Evolutionary conservation across 2,888 invertebrate species (phyloP).

Genomic region (Stenodema calcarata): DNA sequence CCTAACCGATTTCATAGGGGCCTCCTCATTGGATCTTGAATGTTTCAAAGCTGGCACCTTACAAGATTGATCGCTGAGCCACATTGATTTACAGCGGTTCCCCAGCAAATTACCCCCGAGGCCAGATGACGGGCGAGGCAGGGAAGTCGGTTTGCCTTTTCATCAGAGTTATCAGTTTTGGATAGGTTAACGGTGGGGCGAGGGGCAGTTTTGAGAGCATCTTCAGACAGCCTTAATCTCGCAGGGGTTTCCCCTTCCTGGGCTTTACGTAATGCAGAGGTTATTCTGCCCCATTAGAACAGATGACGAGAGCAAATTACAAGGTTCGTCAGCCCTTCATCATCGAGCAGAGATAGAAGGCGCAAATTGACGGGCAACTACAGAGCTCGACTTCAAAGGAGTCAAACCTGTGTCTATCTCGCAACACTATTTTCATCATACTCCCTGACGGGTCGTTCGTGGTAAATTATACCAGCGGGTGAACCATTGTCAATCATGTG

Average conservation of each 20-base stretch:
- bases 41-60: neutral
- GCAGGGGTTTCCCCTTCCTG: neutral
- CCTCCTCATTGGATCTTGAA: neutral
- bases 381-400: neutral
- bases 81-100: constrained; percentile 15
- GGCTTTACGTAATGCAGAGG: neutral
- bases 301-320: neutral
- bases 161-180: neutral
- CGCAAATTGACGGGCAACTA: neutral
- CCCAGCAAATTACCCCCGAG: constrained; percentile 1
- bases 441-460: no score
- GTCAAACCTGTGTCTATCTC: neutral
- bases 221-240: neutral
- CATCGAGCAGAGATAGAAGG: neutral
- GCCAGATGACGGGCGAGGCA: neutral
- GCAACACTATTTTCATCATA: no score
- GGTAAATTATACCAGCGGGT: no score
- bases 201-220: neutral
- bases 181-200: neutral
- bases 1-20: neutral
- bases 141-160: neutral
- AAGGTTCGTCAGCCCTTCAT: neutral
- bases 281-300: neutral
- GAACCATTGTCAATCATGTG: no score
- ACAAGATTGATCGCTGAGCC: constrained; percentile 16